phyloP scores from a whole-genome alignment of 1,140 invertebrate genomes.

The Halesus radiatus region DNA sequence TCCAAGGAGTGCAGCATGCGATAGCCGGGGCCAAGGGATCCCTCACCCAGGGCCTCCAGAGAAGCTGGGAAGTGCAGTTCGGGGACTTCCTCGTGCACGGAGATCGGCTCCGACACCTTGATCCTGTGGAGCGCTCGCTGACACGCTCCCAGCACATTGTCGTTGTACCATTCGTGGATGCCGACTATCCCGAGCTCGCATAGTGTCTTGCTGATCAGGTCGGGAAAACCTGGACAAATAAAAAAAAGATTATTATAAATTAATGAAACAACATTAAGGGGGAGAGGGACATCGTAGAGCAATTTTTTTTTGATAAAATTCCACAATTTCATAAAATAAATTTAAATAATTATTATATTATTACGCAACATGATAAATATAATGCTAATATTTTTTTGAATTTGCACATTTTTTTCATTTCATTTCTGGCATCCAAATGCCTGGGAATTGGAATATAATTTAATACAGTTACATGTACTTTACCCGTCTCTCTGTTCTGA shows the following conservation, averaged over 20 bases:
- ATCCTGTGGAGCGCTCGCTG: constrained; percentile 61
- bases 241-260: background rate
- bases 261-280: no score
- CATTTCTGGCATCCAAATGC: no score
- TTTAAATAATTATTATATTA: no score
- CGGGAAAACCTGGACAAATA: constrained; percentile 64
- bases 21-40: constrained; percentile 66
- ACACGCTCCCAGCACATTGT: constrained; percentile 62
- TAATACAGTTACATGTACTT: no score
- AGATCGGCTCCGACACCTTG: constrained; percentile 63
- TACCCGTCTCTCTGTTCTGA: no score
- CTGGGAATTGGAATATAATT: no score
- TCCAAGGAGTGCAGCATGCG: constrained; percentile 68
- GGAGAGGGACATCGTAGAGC: no score
- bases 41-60: constrained; percentile 65
- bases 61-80: constrained; percentile 69
- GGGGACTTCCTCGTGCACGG: constrained; percentile 67
- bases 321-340: no score
- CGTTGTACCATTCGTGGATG: constrained; percentile 66
- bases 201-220: constrained; percentile 67
- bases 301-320: no score
- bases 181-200: constrained; percentile 66
- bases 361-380: no score
- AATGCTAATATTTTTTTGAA: no score
- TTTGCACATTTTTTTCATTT: no score